These are phyloP conservation scores for Himalopsyche tibetana DNA, from an alignment of 2,888 invertebrate genomes.

Conservation along the genomic window DNA sequence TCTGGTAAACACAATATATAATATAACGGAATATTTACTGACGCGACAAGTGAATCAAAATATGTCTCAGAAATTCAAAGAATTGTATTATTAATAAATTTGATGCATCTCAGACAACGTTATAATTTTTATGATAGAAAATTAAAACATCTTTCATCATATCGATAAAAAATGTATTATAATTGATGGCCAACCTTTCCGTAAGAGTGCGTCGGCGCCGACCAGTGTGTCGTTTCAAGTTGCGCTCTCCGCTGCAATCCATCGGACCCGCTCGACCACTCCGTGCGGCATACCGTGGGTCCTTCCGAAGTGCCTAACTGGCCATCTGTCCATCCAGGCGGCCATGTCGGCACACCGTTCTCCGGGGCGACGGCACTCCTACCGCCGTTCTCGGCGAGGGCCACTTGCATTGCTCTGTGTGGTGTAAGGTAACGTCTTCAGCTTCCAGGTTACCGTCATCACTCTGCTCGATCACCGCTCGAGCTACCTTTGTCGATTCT, in stretches of 20 bases:
- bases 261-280: slow-evolving; percentile 50
- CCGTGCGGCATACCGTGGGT: slow-evolving; percentile 52
- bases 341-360: background rate
- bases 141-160: no score
- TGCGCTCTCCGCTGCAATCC: slow-evolving; percentile 57
- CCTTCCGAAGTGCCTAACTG: slow-evolving; percentile 35
- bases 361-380: slow-evolving; percentile 9
- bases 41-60: no score
- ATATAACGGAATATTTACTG: no score
- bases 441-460: slow-evolving; percentile 15
- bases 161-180: no score
- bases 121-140: no score
- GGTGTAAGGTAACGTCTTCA: background rate
- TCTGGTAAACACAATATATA: no score
- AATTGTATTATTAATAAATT: no score
- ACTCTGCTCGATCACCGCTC: slow-evolving; percentile 18
- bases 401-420: slow-evolving; percentile 32
- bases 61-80: no score
- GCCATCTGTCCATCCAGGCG: background rate
- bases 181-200: slow-evolving; percentile 58
- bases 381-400: slow-evolving; percentile 28
- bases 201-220: slow-evolving; percentile 62
- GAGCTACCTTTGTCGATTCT: background rate
- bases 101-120: no score
- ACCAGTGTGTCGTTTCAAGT: slow-evolving; percentile 64